These are phyloP conservation scores for Diarsia mendica DNA, from an alignment of 2,888 invertebrate genomes.

Conservation along the genomic window DNA sequence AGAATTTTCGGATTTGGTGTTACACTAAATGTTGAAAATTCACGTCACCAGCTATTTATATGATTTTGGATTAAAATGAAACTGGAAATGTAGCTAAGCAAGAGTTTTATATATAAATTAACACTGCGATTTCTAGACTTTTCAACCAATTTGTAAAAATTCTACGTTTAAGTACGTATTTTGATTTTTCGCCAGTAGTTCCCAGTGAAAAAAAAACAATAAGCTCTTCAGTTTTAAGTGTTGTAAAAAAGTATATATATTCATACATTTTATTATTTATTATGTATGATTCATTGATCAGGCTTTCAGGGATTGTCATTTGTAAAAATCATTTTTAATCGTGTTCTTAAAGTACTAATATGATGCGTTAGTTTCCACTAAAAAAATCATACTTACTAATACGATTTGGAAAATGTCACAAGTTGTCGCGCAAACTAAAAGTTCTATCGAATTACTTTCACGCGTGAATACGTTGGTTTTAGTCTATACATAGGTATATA, in stretches of 20 bases:
- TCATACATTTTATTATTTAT: neutral
- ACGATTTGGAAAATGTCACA: conserved; percentile 48
- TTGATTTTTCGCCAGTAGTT: neutral
- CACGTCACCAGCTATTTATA: conserved; percentile 22
- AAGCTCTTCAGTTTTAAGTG: neutral
- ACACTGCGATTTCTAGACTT: neutral
- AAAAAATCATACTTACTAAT: conserved; percentile 32
- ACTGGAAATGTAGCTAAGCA: neutral
- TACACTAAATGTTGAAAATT: conserved; percentile 29
- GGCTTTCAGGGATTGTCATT: neutral
- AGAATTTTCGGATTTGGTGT: conserved; percentile 35
- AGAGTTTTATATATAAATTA: neutral
- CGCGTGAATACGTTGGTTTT: conserved; percentile 65
- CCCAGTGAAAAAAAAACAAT: neutral
- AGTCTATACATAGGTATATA: conserved; percentile 80
- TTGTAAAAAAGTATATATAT: neutral
- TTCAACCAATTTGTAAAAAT: neutral
- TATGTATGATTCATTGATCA: neutral
- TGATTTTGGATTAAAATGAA: neutral
- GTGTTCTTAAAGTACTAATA: conserved; percentile 7
- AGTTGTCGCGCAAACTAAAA: conserved; percentile 40
- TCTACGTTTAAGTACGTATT: neutral
- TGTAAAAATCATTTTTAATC: neutral
- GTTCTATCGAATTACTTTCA: conserved; percentile 51
- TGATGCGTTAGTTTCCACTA: conserved; percentile 57